phyloP scores from a whole-genome alignment of 2,888 invertebrate species.

The Spisula subtruncata region DNA sequence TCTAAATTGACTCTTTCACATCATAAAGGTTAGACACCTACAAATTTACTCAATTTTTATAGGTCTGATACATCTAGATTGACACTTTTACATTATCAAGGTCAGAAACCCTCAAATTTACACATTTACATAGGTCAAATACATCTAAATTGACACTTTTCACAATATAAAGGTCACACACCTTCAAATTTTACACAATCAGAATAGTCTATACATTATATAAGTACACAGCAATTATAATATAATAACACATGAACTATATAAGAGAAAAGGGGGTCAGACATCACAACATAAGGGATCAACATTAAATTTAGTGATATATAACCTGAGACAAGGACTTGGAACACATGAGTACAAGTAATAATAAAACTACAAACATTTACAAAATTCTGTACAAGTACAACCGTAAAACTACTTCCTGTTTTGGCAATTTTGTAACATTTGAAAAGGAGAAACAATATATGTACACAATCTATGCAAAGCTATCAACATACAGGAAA shows the following conservation, averaged over 20 bases:
- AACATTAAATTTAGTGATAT: constrained; percentile 24
- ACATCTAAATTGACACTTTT: neutral
- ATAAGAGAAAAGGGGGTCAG: neutral
- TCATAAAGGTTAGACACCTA: neutral
- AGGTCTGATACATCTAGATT: neutral
- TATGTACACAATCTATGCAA: neutral
- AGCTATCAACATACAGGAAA: neutral
- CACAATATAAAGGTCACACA: neutral
- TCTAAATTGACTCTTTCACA: neutral
- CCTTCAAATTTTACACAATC: neutral
- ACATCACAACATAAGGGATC: constrained; percentile 21
- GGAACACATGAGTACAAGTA: constrained; percentile 26
- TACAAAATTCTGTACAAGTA: constrained; percentile 21
- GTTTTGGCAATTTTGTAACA: constrained; percentile 18
- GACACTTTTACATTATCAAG: neutral
- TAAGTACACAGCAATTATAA: constrained; percentile 1
- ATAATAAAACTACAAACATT: constrained; percentile 15
- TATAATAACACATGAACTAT: constrained; percentile 6
- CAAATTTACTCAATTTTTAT: neutral
- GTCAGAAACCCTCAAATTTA: neutral
- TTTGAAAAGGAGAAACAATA: neutral
- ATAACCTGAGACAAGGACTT: constrained; percentile 29
- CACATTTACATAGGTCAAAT: neutral
- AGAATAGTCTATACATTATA: neutral
- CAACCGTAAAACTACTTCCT: constrained; percentile 24